Percentiles rank a stretch among this genome's conserved stretches.
Conservation (phyloP, 2,888 invertebrate genomes). For the Byasa hedistus region DNA sequence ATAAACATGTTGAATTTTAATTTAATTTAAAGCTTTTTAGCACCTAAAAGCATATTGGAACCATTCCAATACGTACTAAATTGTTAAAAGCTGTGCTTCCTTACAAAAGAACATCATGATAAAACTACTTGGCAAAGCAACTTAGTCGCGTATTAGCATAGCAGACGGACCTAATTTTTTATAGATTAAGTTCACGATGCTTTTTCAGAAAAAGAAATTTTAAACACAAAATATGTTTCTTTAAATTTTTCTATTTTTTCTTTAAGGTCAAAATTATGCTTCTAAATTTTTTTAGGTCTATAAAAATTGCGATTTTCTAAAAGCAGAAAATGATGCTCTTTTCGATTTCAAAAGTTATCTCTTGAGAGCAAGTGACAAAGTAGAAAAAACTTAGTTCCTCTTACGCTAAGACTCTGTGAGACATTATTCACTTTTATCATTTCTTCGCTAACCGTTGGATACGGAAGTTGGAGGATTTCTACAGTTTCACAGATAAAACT, state of each 20-base stretch:
- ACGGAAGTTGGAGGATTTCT: conserved; percentile 27
- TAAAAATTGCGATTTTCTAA: too few relatives aligned
- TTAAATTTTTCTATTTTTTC: too few relatives aligned
- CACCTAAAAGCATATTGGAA: conserved; percentile 18
- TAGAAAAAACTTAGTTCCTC: conserved; percentile 25
- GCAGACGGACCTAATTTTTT: neutral
- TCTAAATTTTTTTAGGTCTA: too few relatives aligned
- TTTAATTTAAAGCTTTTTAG: conserved; percentile 12
- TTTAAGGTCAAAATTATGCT: too few relatives aligned
- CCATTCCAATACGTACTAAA: conserved; percentile 25
- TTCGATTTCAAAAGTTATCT: conserved; percentile 18
- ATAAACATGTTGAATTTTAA: neutral
- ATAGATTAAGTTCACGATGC: too few relatives aligned
- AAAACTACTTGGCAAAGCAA: conserved; percentile 26
- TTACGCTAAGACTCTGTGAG: conserved; percentile 20
- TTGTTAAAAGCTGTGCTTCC: conserved; percentile 25
- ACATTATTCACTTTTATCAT: conserved; percentile 32
- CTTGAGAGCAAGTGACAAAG: conserved; percentile 25
- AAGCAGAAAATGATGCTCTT: conserved; percentile 6
- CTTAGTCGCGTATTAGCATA: conserved; percentile 18
- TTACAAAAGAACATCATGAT: conserved; percentile 21
- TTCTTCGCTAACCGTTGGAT: conserved; percentile 28
- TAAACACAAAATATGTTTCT: too few relatives aligned
- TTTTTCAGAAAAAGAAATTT: too few relatives aligned
- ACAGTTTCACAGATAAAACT: conserved; percentile 26